These are phyloP conservation scores for Mycteria americana DNA, from an alignment of 2,797 vertebrate genomes.

Conservation along the genomic window DNA sequence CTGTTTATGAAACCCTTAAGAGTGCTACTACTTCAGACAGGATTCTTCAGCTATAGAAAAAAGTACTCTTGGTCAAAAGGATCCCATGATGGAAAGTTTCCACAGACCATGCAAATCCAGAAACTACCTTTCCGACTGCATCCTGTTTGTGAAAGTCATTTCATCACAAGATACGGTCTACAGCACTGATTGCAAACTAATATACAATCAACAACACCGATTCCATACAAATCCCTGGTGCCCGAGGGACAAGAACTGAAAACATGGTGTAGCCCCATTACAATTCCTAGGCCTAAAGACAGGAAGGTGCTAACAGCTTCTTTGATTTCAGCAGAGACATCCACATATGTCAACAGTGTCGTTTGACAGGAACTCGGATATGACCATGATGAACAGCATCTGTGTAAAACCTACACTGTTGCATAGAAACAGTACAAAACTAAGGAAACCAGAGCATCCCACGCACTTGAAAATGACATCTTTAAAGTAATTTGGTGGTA, in stretches of 20 bases:
- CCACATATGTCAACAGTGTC: accelerated
- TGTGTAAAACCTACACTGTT: neutral
- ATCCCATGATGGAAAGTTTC: neutral
- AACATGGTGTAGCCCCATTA: accelerated
- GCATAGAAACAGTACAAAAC: neutral
- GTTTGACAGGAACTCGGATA: neutral
- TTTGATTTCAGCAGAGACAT: neutral
- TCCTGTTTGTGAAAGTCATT: neutral
- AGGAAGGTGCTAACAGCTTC: neutral
- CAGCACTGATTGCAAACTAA: neutral
- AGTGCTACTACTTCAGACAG: neutral
- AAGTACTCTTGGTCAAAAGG: neutral
- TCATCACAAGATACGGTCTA: neutral
- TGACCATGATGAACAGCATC: neutral
- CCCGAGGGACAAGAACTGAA: neutral
- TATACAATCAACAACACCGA: accelerated
- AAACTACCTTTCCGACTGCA: neutral
- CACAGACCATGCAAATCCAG: neutral
- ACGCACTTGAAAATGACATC: neutral
- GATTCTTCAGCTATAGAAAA: neutral
- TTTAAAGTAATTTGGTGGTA: neutral
- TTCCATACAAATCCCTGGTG: neutral
- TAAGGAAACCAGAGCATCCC: neutral
- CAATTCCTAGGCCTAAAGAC: neutral
- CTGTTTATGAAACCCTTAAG: neutral